Evolutionary conservation across 2,888 invertebrate species (phyloP).

Genomic region (Anarsia innoxiella): DNA sequence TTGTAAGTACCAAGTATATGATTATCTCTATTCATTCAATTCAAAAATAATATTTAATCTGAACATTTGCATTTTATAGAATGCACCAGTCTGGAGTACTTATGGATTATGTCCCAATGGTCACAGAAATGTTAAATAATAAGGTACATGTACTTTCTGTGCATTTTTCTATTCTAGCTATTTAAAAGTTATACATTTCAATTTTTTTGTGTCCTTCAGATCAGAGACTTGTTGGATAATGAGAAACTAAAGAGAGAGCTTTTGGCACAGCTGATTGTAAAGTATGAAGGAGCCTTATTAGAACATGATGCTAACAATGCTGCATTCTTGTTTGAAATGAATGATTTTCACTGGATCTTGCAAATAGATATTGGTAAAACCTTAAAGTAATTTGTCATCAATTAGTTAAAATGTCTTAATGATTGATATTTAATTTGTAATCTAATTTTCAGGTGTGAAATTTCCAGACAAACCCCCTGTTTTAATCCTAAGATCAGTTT

Average conservation of each 20-base stretch:
- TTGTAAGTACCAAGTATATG: constrained; percentile 41
- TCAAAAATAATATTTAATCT: background rate
- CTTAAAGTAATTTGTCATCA: too few relatives aligned
- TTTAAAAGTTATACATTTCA: too few relatives aligned
- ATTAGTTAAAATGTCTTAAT: too few relatives aligned
- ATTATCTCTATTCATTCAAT: background rate
- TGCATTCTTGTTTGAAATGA: constrained; percentile 76
- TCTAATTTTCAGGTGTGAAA: constrained; percentile 37
- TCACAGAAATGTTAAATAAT: constrained; percentile 68
- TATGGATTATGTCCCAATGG: constrained; percentile 74
- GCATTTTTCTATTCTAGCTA: background rate
- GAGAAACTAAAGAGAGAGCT: constrained; percentile 62
- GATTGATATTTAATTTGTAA: background rate
- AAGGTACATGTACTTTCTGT: constrained; percentile 38
- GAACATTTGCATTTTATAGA: constrained; percentile 35
- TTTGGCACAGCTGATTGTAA: constrained; percentile 62
- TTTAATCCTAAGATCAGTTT: constrained; percentile 72
- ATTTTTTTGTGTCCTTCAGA: constrained; percentile 37
- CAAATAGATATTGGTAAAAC: constrained; percentile 71
- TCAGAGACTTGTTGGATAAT: constrained; percentile 54
- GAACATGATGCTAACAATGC: constrained; percentile 68
- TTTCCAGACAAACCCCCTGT: constrained; percentile 76
- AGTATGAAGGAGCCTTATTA: constrained; percentile 64
- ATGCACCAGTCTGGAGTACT: constrained; percentile 70
- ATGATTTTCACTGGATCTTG: constrained; percentile 78